These are phyloP conservation scores for Plagodis dolabraria DNA, from an alignment of 2,888 invertebrate genomes.

Conservation along the genomic window DNA sequence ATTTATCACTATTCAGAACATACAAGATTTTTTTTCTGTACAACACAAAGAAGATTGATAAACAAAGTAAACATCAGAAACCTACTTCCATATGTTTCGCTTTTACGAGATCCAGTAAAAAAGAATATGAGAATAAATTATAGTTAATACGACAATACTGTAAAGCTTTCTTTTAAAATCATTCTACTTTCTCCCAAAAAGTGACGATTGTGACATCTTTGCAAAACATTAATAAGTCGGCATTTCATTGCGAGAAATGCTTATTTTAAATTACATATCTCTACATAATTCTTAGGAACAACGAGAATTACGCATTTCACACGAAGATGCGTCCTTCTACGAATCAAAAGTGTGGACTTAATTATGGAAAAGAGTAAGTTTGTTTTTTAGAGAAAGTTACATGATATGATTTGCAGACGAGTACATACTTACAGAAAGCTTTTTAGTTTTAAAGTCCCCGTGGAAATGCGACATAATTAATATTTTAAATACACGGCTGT, in stretches of 20 bases:
- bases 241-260: conserved; percentile 28
- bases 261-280: conserved; percentile 30
- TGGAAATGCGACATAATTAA: too few relatives aligned
- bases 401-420: too few relatives aligned
- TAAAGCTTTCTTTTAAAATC: conserved; percentile 14
- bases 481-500: too few relatives aligned
- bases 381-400: too few relatives aligned
- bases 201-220: conserved; percentile 21
- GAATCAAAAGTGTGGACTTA: conserved; percentile 10
- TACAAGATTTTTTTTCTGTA: too few relatives aligned
- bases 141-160: neutral
- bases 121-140: conserved; percentile 2
- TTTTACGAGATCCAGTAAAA: conserved; percentile 3
- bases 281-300: conserved; percentile 17
- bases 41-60: neutral
- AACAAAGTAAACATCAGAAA: neutral
- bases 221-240: conserved; percentile 24
- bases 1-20: too few relatives aligned
- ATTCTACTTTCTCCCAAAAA: conserved; percentile 18
- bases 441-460: too few relatives aligned
- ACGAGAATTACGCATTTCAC: conserved; percentile 26
- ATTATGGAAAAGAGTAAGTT: conserved; percentile 15
- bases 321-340: conserved; percentile 24
- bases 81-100: neutral
- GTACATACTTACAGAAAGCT: too few relatives aligned